Conservation (phyloP, 2,888 invertebrate species). For the Synanthedon vespiformis region DNA sequence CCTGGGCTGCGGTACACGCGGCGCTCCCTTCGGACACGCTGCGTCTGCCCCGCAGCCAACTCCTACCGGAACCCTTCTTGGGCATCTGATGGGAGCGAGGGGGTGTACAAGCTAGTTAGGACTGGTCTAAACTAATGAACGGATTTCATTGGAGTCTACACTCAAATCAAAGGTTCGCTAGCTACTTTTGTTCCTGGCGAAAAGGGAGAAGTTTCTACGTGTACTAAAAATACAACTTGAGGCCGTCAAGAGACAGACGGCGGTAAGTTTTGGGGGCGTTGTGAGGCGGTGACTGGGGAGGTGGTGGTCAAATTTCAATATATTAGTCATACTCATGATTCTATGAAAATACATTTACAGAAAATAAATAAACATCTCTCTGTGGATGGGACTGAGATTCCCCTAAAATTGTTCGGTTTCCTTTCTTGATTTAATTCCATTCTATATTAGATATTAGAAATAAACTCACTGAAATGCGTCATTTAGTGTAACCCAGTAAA, state of each 20-base stretch:
- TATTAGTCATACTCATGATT: too few species aligned
- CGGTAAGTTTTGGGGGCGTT: conserved; percentile 31
- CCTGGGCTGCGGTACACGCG: conserved; percentile 34
- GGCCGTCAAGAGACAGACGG: conserved; percentile 46
- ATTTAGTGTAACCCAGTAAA: too few species aligned
- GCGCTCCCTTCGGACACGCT: conserved; percentile 44
- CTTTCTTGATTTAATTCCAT: too few species aligned
- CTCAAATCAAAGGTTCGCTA: too few species aligned
- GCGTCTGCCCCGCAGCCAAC: conserved; percentile 53
- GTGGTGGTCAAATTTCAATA: conserved; percentile 11
- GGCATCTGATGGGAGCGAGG: conserved; percentile 35
- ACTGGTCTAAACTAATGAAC: conserved; percentile 7
- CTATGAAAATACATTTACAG: too few species aligned
- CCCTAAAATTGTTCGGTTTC: too few species aligned
- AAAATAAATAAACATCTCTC: too few species aligned
- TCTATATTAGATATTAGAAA: too few species aligned
- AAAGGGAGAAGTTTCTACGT: background rate
- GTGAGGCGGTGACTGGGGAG: conserved; percentile 21
- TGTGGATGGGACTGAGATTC: too few species aligned
- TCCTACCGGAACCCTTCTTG: conserved; percentile 42
- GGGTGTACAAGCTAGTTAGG: conserved; percentile 9
- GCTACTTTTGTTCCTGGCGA: too few species aligned
- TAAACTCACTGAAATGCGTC: too few species aligned
- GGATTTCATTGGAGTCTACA: conserved; percentile 1
- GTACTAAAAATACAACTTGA: conserved; percentile 25